These are phyloP conservation scores for Silvanus unidentatus DNA, from an alignment of 2,888 invertebrate genomes.

Conservation along the genomic window DNA sequence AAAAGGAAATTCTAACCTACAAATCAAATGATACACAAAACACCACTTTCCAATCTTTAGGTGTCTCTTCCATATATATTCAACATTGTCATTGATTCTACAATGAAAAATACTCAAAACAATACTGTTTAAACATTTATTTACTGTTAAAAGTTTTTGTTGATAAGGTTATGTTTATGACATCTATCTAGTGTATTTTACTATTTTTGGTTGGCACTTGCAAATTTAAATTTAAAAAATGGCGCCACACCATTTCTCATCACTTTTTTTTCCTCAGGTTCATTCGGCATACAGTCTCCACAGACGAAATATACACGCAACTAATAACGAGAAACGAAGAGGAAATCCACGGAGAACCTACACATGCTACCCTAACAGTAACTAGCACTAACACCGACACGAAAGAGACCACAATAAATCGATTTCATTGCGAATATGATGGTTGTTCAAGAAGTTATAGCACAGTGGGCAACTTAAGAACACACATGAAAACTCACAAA, in stretches of 20 bases:
- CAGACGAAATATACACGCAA: conserved; percentile 65
- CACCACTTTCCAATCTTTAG: too few relatives aligned
- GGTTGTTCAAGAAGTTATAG: conserved; percentile 86
- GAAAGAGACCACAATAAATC: conserved; percentile 55
- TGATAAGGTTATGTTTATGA: too few relatives aligned
- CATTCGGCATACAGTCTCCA: conserved; percentile 62
- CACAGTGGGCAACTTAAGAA: conserved; percentile 88
- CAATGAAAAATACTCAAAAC: too few relatives aligned
- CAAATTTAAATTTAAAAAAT: background rate
- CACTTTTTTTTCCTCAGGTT: conserved; percentile 52
- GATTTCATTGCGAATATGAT: conserved; percentile 83
- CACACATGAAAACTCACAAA: conserved; percentile 94
- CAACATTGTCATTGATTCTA: too few relatives aligned
- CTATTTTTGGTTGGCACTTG: too few relatives aligned
- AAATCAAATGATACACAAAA: too few relatives aligned
- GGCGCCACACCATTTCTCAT: too few relatives aligned
- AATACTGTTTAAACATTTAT: too few relatives aligned
- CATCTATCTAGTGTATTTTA: too few relatives aligned
- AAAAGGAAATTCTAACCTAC: conserved; percentile 26
- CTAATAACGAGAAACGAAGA: conserved; percentile 61
- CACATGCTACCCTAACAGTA: conserved; percentile 63
- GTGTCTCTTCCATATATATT: too few relatives aligned
- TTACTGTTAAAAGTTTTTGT: too few relatives aligned
- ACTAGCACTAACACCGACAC: conserved; percentile 57
- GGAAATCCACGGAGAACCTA: conserved; percentile 60